Evolutionary conservation across 2,888 invertebrate genomes (phyloP).

Genomic region (Leptogaster cylindrica): DNA sequence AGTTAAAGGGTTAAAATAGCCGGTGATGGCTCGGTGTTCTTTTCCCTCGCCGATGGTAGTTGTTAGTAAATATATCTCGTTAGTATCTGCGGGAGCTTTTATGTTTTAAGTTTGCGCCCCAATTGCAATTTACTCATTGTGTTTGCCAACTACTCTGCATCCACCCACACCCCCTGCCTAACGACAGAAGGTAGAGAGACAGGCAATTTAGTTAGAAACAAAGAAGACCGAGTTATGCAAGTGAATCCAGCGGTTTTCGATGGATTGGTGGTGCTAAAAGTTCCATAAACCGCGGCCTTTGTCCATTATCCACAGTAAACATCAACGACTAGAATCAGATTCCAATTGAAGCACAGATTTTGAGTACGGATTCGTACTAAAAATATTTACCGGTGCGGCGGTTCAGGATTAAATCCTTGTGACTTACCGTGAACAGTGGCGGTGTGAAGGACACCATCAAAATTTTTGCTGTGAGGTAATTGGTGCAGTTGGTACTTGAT

Average conservation of each 20-base stretch:
- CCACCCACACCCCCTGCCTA: too few species aligned
- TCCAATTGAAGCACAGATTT: not conserved
- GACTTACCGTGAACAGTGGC: slow-evolving; percentile 61
- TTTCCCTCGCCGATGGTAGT: too few species aligned
- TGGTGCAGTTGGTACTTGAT: slow-evolving; percentile 58
- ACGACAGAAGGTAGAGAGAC: too few species aligned
- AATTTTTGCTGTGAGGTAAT: slow-evolving; percentile 40
- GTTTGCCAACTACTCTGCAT: slow-evolving; percentile 34
- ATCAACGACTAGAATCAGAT: slow-evolving; percentile 22
- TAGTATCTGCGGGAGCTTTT: too few species aligned
- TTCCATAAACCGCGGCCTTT: not conserved
- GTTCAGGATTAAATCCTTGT: not conserved
- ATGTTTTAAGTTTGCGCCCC: too few species aligned
- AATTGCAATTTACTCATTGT: too few species aligned
- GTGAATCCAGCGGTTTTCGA: not conserved
- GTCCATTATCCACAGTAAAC: slow-evolving; percentile 29
- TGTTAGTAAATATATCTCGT: too few species aligned
- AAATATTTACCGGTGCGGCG: not conserved
- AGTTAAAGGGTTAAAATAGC: too few species aligned
- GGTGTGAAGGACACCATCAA: slow-evolving; percentile 52
- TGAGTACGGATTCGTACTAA: not conserved
- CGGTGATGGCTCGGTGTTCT: too few species aligned
- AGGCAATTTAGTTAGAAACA: slow-evolving; percentile 27
- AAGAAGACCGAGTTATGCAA: slow-evolving; percentile 5
- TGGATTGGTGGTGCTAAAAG: not conserved